Percentiles rank a stretch among this genome's conserved stretches.
These are phyloP conservation scores for Diadophis punctatus DNA, from an alignment of 2,113 vertebrate species.

Conservation along the genomic window DNA sequence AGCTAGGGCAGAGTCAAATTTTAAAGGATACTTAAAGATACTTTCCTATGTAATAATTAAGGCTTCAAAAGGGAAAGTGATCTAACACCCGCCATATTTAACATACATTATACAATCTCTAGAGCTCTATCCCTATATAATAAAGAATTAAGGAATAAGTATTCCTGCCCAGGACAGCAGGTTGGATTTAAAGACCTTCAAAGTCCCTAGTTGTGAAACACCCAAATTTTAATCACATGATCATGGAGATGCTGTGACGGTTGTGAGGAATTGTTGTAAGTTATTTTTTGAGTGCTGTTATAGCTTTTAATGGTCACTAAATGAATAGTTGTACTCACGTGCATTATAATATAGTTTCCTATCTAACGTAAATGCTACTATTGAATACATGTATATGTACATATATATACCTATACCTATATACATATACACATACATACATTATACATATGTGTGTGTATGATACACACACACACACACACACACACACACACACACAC, in stretches of 20 bases:
- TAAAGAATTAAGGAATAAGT: background rate
- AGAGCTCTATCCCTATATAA: background rate
- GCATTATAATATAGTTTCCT: background rate
- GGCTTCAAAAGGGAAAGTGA: slow-evolving; percentile 26
- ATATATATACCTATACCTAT: too few relatives aligned
- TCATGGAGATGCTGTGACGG: background rate
- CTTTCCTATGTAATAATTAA: background rate
- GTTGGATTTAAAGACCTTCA: background rate
- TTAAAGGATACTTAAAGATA: background rate
- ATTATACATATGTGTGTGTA: too few relatives aligned
- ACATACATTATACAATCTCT: slow-evolving; percentile 23
- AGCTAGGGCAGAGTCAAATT: background rate
- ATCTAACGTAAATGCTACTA: background rate
- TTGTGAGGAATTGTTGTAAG: background rate
- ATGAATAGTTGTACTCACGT: background rate
- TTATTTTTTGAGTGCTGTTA: background rate
- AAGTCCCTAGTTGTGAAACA: background rate
- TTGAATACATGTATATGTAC: background rate
- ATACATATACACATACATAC: too few relatives aligned
- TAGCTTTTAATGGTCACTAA: background rate
- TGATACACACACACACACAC: too few relatives aligned
- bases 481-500: too few relatives aligned
- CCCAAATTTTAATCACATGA: background rate
- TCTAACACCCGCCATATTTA: slow-evolving; percentile 31
- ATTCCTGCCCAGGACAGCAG: background rate